Evolutionary conservation across 2,888 invertebrate genomes (phyloP).

Genomic region (Punctoribates punctum): DNA sequence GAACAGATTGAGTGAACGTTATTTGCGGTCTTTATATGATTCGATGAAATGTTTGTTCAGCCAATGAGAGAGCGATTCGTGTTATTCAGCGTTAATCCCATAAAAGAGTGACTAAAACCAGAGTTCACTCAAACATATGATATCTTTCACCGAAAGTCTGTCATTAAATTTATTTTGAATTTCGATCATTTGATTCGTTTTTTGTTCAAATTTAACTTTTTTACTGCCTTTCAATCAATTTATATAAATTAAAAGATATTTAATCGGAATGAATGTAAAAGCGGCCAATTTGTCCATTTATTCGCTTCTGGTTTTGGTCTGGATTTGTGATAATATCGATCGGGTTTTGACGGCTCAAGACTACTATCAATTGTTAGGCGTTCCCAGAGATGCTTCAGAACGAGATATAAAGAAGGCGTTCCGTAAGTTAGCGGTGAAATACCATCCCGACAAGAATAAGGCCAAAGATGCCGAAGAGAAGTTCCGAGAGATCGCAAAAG

Average conservation of each 20-base stretch:
- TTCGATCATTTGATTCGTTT: not conserved
- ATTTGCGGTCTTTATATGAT: not conserved
- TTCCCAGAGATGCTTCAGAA: slow-evolving; percentile 55
- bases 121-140: not conserved
- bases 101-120: not conserved
- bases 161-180: too few species aligned
- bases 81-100: not conserved
- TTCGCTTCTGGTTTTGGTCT: not conserved
- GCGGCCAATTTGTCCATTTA: not conserved
- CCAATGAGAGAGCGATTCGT: slow-evolving; percentile 4
- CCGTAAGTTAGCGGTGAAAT: slow-evolving; percentile 57
- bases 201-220: not conserved
- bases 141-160: not conserved
- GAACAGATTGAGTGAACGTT: too few species aligned
- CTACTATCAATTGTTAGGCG: slow-evolving; percentile 57
- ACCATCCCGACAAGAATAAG: slow-evolving; percentile 59
- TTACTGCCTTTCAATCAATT: not conserved
- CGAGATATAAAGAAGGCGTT: slow-evolving; percentile 59
- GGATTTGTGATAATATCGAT: slow-evolving; percentile 22
- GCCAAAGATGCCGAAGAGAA: slow-evolving; percentile 56
- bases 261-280: not conserved
- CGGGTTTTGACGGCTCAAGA: slow-evolving; percentile 49
- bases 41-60: too few species aligned
- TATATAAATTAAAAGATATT: too few species aligned
- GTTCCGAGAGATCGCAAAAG: slow-evolving; percentile 58